Percentiles rank a stretch among this genome's conserved stretches.
phyloP scores from a whole-genome alignment of 2,113 vertebrate genomes.

The Gallinago jamesoni region DNA sequence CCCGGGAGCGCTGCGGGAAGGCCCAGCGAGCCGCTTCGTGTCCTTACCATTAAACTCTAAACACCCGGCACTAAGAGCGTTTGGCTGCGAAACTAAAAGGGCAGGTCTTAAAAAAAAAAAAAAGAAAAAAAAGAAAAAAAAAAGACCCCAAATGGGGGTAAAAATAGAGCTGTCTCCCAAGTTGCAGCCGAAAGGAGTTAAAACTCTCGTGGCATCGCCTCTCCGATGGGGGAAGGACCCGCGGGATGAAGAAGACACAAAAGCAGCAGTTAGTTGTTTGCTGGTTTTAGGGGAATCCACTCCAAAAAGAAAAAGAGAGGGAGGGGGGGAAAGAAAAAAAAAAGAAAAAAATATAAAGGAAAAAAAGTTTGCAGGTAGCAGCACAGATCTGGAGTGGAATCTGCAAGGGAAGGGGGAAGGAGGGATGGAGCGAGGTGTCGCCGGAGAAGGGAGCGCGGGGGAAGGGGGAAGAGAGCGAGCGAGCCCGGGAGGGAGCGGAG shows the following conservation, averaged over 20 bases:
- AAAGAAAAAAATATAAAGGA: neutral
- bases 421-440: constrained; percentile 3
- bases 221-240: constrained; percentile 37
- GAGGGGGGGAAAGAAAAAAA: neutral
- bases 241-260: constrained; percentile 38
- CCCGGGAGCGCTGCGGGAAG: neutral
- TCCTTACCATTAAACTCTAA: constrained; percentile 68
- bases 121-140: neutral
- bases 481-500: constrained; percentile 67
- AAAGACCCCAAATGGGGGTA: neutral
- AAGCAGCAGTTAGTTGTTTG: constrained; percentile 60
- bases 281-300: constrained; percentile 29
- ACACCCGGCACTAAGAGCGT: constrained; percentile 54
- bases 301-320: neutral
- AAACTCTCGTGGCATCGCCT: constrained; percentile 66
- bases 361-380: constrained; percentile 75
- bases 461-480: neutral
- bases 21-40: neutral
- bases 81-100: constrained; percentile 41
- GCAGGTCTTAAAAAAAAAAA: neutral
- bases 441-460: neutral
- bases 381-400: constrained; percentile 58
- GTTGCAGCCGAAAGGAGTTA: constrained; percentile 65
- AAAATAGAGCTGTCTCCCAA: constrained; percentile 42
- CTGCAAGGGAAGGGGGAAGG: constrained; percentile 24